These are phyloP conservation scores for Dryobates pubescens DNA, from an alignment of 2,797 vertebrate species.

Conservation along the genomic window DNA sequence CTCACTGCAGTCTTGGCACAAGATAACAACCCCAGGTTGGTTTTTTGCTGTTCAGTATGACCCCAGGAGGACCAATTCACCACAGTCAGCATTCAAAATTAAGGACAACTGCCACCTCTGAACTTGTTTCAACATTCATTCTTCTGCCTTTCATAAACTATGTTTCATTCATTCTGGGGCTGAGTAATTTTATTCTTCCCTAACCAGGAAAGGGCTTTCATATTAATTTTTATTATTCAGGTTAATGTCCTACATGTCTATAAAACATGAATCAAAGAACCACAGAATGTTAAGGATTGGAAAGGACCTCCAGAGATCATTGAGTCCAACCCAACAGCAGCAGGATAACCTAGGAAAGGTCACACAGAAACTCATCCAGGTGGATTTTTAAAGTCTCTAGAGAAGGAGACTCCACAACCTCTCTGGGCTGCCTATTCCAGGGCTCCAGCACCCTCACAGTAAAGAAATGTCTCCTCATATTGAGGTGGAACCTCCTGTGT, in stretches of 20 bases:
- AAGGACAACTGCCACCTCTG: background rate
- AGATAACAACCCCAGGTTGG: background rate
- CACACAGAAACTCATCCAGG: background rate
- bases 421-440: too few relatives aligned
- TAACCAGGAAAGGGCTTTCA: background rate
- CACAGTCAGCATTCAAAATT: background rate
- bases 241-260: background rate
- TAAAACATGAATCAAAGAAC: background rate
- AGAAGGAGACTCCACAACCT: too few relatives aligned
- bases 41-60: background rate
- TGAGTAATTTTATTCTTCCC: background rate
- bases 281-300: too few relatives aligned
- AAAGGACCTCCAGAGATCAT: too few relatives aligned
- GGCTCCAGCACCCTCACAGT: too few relatives aligned
- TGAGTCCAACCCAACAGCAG: background rate
- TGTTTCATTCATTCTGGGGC: background rate
- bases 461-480: too few relatives aligned
- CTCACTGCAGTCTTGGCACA: background rate
- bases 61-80: background rate
- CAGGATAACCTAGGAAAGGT: background rate
- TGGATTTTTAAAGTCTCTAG: too few relatives aligned
- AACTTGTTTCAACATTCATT: background rate
- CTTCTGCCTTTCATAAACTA: background rate
- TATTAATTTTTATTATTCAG: background rate
- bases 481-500: too few relatives aligned